These are phyloP conservation scores for Glaucomys volans DNA, from an alignment of 2,113 vertebrate genomes.

Conservation along the genomic window DNA sequence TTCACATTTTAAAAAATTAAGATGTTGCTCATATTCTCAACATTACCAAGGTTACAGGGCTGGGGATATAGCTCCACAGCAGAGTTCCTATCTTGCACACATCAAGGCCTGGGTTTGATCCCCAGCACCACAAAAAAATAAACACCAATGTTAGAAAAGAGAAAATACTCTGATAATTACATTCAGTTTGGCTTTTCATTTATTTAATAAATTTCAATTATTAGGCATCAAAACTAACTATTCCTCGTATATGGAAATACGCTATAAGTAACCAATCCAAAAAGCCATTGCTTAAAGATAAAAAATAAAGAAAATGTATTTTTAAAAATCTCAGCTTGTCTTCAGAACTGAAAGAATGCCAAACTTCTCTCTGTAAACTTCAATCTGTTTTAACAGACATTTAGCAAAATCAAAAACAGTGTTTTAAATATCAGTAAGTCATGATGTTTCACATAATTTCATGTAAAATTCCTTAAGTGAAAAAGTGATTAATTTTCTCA, in stretches of 20 bases:
- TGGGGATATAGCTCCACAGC: neutral
- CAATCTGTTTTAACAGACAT: neutral
- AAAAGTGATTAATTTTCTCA: neutral
- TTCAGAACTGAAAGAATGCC: neutral
- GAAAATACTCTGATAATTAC: neutral
- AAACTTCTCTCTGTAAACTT: neutral
- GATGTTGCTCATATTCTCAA: neutral
- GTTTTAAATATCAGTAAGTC: neutral
- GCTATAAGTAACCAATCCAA: neutral
- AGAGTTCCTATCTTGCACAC: neutral
- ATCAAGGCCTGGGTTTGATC: neutral
- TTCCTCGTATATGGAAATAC: too few species aligned
- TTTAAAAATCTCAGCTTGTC: neutral
- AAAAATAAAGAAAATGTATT: neutral
- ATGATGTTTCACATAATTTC: neutral
- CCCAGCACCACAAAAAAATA: neutral
- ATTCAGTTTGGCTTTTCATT: neutral
- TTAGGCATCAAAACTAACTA: neutral
- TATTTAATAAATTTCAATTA: neutral
- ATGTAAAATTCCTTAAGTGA: neutral
- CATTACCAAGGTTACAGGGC: neutral
- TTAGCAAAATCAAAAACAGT: neutral
- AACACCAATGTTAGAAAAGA: neutral
- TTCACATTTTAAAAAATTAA: neutral
- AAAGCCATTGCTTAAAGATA: neutral